phyloP scores from a whole-genome alignment of 2,888 invertebrate genomes.

The Aporophyla lueneburgensis region DNA sequence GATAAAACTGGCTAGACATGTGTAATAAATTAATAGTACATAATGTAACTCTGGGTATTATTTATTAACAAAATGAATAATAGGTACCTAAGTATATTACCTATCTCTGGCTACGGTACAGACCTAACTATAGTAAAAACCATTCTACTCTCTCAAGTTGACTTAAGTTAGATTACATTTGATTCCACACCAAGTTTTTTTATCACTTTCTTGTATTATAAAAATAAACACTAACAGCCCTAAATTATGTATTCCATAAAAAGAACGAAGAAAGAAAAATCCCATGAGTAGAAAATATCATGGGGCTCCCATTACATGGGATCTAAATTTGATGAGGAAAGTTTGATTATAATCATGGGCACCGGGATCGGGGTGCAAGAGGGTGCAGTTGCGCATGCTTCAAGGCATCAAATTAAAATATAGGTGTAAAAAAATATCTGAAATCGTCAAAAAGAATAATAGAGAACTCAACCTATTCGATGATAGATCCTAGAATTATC shows the following conservation, averaged over 20 bases:
- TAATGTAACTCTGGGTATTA: constrained; percentile 5
- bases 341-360: too few relatives aligned
- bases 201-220: neutral
- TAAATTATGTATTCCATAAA: neutral
- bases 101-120: neutral
- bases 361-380: too few relatives aligned
- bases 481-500: too few relatives aligned
- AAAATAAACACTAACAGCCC: neutral
- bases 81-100: neutral
- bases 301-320: too few relatives aligned
- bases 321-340: too few relatives aligned
- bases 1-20: constrained; percentile 55
- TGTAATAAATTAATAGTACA: constrained; percentile 33
- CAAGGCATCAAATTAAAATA: too few relatives aligned
- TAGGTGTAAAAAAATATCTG: too few relatives aligned
- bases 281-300: neutral
- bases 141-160: neutral
- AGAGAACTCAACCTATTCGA: too few relatives aligned
- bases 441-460: too few relatives aligned
- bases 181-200: neutral
- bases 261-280: neutral
- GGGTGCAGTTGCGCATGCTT: too few relatives aligned
- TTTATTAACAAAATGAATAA: neutral
- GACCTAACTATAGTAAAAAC: neutral
- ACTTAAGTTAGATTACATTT: neutral